These are phyloP conservation scores for Galaxea fascicularis DNA, from an alignment of 92 coral and sea anemone genomes.

Conservation along the genomic window DNA sequence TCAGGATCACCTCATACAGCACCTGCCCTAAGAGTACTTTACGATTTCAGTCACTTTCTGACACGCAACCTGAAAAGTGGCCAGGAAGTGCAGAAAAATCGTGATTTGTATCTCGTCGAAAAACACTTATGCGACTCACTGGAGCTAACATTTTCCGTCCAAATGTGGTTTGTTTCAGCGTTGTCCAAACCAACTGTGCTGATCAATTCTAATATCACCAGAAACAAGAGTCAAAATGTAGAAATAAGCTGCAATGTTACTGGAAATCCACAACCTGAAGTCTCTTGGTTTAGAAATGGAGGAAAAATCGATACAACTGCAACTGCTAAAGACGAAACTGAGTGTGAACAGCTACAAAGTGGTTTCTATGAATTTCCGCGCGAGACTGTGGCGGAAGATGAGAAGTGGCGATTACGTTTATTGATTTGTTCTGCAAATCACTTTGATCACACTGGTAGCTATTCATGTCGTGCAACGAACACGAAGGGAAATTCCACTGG, in stretches of 20 bases:
- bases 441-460: constrained; percentile 37
- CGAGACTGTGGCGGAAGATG: not conserved
- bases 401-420: constrained; percentile 1
- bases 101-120: not conserved
- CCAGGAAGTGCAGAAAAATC: not conserved
- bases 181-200: constrained; percentile 10
- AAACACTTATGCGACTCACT: not conserved
- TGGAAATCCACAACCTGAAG: constrained; percentile 71
- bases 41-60: too few species aligned
- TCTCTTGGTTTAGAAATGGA: constrained; percentile 67
- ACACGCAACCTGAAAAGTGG: too few species aligned
- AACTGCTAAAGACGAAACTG: not conserved
- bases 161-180: not conserved
- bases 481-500: constrained; percentile 22
- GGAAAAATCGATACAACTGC: not conserved
- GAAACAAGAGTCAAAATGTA: not conserved
- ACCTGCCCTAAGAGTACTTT: too few species aligned
- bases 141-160: not conserved
- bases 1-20: too few species aligned
- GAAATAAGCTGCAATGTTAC: constrained; percentile 37
- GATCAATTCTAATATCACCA: constrained; percentile 17
- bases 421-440: constrained; percentile 14
- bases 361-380: constrained; percentile 26
- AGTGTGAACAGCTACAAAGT: constrained; percentile 3
- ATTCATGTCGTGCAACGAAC: constrained; percentile 55